Evolutionary conservation across 1,140 invertebrate species (phyloP), one percentile per base, ranked within the genome.

Genomic region (Caerostris darwini): DNA sequence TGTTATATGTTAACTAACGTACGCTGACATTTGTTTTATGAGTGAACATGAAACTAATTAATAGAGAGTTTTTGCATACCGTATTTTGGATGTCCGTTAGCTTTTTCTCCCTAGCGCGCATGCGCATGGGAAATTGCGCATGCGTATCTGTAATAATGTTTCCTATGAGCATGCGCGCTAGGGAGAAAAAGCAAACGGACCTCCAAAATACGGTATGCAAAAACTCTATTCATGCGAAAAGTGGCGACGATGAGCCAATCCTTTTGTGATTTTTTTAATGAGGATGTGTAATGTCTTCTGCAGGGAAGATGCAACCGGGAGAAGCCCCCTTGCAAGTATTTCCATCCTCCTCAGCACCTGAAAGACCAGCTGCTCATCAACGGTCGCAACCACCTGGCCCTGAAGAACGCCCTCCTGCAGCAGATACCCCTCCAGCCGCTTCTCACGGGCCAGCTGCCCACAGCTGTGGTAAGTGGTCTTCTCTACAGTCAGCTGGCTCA

Each of bases 261-360:
- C 10, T 12, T 64, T 64, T 34, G 34, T 34, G 34, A 34, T 34
- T 34, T 34, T 34, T 34, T 34, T 34, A 34, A 34, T 34, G 34
- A 34, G 0, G 34, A 34, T 34, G 34, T 34, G 34, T 34, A 50
- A 64, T 64, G 4, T 64, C 12, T 64, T 12, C 19, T 10, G 50
- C 96, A 99, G 99, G 99, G 99, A 96, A 98, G 99, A 96, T 99
- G 99, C 97, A 99, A 99, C 96, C 97, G 99, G 95, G 99, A 99
- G 96, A 99, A 99, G 96, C 99, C 99, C 94, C 99, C 99, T 95
- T 99, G 99, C 98, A 99, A 99, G 97, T 99, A 99, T 97, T 99
- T 99, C 96, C 99, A 99, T 97, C 99, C 99, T 95, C 99, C 99
- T 95, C 99, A 99, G 96, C 99, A 99, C 96, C 97, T 99, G 95